Evolutionary conservation across 2,888 invertebrate species (phyloP).

Genomic region (Tetragonisca angustula): DNA sequence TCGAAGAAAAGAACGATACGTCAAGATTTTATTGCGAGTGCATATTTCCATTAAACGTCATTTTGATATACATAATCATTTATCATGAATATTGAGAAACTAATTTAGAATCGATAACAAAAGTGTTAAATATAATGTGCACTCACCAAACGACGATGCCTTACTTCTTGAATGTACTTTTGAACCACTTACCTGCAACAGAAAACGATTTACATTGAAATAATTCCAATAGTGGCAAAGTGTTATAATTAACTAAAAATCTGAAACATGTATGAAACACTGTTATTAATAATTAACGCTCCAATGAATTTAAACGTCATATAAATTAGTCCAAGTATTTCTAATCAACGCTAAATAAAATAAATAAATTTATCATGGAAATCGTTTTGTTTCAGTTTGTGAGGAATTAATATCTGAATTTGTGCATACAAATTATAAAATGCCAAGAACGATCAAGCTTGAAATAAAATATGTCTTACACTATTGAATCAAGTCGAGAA

Average conservation of each 20-base stretch:
- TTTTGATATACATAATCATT: neutral
- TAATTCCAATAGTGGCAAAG: neutral
- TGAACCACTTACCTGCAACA: constrained; percentile 28
- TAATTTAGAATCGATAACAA: neutral
- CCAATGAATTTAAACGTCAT: no score
- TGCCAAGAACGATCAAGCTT: neutral
- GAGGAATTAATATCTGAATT: neutral
- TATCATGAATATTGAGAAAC: neutral
- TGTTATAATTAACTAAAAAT: neutral
- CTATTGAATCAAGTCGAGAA: neutral
- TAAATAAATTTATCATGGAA: neutral
- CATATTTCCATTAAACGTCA: constrained; percentile 30
- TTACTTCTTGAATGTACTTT: neutral
- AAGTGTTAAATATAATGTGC: neutral
- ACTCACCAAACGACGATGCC: constrained; percentile 2
- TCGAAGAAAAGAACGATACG: constrained; percentile 16
- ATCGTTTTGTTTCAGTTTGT: neutral
- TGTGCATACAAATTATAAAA: neutral
- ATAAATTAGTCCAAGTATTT: no score
- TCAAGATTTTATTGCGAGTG: constrained; percentile 33
- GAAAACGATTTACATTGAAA: constrained; percentile 4
- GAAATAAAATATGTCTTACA: neutral
- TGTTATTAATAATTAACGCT: no score
- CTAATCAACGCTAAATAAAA: no score
- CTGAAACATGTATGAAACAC: neutral